A percentile compares a stretch with the other conserved stretches of the same genome.
Conservation (phyloP, 2,888 invertebrate genomes). For the Acholoe squamosa region DNA sequence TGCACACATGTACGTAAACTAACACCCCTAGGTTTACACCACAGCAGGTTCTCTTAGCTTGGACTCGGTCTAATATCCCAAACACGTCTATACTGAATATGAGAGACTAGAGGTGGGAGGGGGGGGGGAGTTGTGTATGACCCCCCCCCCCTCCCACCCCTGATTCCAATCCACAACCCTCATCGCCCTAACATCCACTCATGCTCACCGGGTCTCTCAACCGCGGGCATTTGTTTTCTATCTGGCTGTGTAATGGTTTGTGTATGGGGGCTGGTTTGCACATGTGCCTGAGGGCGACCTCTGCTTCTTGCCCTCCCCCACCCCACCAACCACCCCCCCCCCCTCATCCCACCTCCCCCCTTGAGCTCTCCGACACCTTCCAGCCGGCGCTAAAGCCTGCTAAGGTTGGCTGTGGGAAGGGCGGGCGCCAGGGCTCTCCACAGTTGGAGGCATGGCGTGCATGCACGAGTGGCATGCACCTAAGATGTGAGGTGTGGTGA, state of each 20-base stretch:
- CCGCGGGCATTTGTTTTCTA: constrained; percentile 33
- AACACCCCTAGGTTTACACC: neutral
- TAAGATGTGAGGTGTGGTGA: too few relatives aligned
- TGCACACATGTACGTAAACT: too few relatives aligned
- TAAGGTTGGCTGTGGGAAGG: too few relatives aligned
- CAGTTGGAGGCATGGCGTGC: too few relatives aligned
- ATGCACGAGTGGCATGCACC: too few relatives aligned
- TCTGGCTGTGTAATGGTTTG: constrained; percentile 41
- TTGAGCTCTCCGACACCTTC: too few relatives aligned
- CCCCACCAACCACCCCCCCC: neutral
- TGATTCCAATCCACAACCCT: too few relatives aligned
- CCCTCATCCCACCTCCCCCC: too few relatives aligned
- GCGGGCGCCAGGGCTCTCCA: too few relatives aligned
- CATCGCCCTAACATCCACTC: neutral
- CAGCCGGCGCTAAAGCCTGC: too few relatives aligned
- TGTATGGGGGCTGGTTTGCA: constrained; percentile 34
- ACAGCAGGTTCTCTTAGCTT: neutral
- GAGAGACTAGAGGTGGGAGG: neutral
- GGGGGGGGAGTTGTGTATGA: neutral
- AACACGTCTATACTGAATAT: neutral
- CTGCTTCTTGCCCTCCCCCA: neutral
- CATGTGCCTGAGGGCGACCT: constrained; percentile 34
- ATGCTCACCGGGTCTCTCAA: constrained; percentile 12
- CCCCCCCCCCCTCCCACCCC: neutral
- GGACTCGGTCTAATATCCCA: neutral